phyloP scores from a whole-genome alignment of 2,888 invertebrate species.

The Athripsodes cinereus region DNA sequence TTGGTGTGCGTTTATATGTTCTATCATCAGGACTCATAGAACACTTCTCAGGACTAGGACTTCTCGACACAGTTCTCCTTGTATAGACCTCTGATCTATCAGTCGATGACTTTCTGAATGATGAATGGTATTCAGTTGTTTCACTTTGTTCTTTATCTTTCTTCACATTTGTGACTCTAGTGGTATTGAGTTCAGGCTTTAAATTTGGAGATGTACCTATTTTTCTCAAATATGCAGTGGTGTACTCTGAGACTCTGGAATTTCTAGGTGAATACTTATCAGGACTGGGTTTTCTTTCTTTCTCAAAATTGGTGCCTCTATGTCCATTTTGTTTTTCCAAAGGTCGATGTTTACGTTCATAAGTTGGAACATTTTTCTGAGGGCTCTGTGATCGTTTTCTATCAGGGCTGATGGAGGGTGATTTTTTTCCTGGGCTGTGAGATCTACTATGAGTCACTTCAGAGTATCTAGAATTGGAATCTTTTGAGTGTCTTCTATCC shows the following conservation, averaged over 20 bases:
- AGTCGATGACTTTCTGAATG: constrained; percentile 18
- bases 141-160: constrained; percentile 23
- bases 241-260: constrained; percentile 45
- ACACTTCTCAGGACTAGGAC: constrained; percentile 21
- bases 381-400: constrained; percentile 7
- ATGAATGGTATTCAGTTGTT: constrained; percentile 13
- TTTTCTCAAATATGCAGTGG: constrained; percentile 48
- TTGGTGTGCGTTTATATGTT: constrained; percentile 28
- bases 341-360: background rate
- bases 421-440: constrained; percentile 13
- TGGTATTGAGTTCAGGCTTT: constrained; percentile 22
- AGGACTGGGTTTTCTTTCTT: constrained; percentile 39
- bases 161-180: constrained; percentile 23
- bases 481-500: constrained; percentile 1
- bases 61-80: constrained; percentile 29
- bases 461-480: background rate
- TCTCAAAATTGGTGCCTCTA: constrained; percentile 31
- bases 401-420: constrained; percentile 10
- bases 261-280: constrained; percentile 42
- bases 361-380: background rate
- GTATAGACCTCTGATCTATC: constrained; percentile 2
- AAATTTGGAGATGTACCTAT: constrained; percentile 33
- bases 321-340: constrained; percentile 1
- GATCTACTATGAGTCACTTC: constrained; percentile 7
- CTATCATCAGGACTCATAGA: constrained; percentile 22